These are phyloP conservation scores for Hermaeophaga mercurialis DNA, from an alignment of 2,888 invertebrate species.

Conservation along the genomic window DNA sequence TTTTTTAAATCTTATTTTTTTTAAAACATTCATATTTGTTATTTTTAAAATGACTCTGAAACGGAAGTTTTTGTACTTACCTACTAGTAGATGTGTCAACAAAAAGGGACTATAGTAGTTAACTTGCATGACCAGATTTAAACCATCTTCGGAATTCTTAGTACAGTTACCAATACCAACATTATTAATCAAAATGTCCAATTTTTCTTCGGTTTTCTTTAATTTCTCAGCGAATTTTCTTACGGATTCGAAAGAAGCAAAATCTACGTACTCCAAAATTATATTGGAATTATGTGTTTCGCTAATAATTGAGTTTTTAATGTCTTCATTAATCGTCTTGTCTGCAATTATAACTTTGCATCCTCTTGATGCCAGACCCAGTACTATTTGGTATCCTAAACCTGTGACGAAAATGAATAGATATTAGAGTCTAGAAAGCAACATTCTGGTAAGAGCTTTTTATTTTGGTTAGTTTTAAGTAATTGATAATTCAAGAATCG, in stretches of 20 bases:
- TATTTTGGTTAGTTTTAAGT: no score
- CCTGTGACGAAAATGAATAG: conserved; percentile 50
- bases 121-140: conserved; percentile 68
- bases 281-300: conserved; percentile 51
- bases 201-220: conserved; percentile 58
- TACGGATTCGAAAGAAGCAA: conserved; percentile 62
- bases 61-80: no score
- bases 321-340: conserved; percentile 40
- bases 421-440: no score
- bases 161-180: conserved; percentile 64
- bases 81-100: conserved; percentile 67
- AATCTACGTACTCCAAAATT: conserved; percentile 57
- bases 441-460: no score
- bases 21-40: not conserved
- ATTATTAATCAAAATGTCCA: conserved; percentile 70
- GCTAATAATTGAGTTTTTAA: conserved; percentile 43
- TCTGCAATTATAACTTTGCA: conserved; percentile 62
- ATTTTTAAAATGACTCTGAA: no score
- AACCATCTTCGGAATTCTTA: conserved; percentile 60
- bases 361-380: conserved; percentile 58
- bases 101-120: conserved; percentile 75
- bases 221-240: conserved; percentile 66
- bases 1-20: no score
- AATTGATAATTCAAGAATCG: no score
- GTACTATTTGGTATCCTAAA: conserved; percentile 56